These are phyloP conservation scores for Mastomys coucha DNA, from an alignment of 2,113 vertebrate genomes.

Conservation along the genomic window DNA sequence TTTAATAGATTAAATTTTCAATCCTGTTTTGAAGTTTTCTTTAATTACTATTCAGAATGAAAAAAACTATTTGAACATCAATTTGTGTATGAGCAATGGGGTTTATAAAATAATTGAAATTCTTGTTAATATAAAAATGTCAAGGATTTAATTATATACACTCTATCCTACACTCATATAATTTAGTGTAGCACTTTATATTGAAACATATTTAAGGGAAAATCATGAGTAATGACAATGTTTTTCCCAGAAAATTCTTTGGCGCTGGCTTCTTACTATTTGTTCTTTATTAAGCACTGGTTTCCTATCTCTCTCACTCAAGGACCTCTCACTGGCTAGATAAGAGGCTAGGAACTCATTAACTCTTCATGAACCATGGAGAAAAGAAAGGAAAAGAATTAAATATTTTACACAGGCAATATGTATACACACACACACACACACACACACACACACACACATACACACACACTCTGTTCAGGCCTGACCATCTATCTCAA, in stretches of 20 bases:
- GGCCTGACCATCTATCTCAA: too few relatives aligned
- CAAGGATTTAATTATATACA: not conserved
- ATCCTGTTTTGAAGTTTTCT: slow-evolving; percentile 1
- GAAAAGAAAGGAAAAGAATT: too few relatives aligned
- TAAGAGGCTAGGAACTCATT: too few relatives aligned
- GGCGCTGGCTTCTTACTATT: too few relatives aligned
- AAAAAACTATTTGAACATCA: not conserved
- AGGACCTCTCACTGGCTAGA: too few relatives aligned
- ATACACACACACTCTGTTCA: too few relatives aligned
- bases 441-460: too few relatives aligned
- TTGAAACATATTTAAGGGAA: not conserved
- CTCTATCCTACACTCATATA: not conserved
- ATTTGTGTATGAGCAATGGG: not conserved
- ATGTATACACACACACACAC: too few relatives aligned
- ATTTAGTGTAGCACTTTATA: not conserved
- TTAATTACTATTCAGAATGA: not conserved
- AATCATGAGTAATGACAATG: not conserved
- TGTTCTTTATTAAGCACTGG: too few relatives aligned
- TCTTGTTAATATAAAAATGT: not conserved
- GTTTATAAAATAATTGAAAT: not conserved
- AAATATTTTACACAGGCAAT: too few relatives aligned
- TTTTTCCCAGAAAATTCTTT: not conserved
- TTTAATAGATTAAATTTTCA: not conserved
- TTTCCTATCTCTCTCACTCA: too few relatives aligned
- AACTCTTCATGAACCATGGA: too few relatives aligned